Base-by-base conservation (phyloP, 1,140 invertebrate species). In the Plutomurus gul region DNA sequence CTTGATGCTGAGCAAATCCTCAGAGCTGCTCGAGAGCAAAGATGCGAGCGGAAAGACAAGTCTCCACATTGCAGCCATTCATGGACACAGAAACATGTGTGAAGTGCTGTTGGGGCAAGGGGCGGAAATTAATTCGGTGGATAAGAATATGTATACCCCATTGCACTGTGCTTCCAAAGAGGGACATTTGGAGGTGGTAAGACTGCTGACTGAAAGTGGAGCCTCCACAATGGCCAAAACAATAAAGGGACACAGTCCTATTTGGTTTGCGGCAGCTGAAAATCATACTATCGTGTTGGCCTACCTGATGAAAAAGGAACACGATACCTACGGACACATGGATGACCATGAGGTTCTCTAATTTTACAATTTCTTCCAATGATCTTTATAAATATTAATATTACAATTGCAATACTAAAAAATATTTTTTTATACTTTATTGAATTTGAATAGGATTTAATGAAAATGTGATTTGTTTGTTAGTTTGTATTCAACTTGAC, bases 61-160 rank as follows among this genome's bases (percentile, higher is more conserved):
- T 11, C 89, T 99, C 33, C 97, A 82, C 98, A 99, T 88, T 98
- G 95, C 98, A 1, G 93, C 97, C 1, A 95, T 94, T 39, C 93
- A 98, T 84, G 98, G 98, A 5, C 97, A 99, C 86, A 93, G 94
- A 83, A 95, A 98, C 86, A 88, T 95, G 97, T 3, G 93, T 96
- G 4, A 93, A 96, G 87, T 99, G 22, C 93, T 97, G 65, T 89
- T 99, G 27, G 95, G 95, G 77, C 98, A 99, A 88, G 98, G 97
- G 25, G 96, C 96, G 20, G 97, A 99, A 88, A 98, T 99, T 84
- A 98, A 99, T 86, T 94, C 96, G 1, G 95, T 94, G 76, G 98
- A 99, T 86, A 96, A 96, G 86, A 91, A 98, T 87, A 95, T 96
- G 33, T 99, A 97, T 96, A 99, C 97, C 6, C 92, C 97, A 30